phyloP scores from a whole-genome alignment of 2,888 invertebrate species.

The Catocala nupta region DNA sequence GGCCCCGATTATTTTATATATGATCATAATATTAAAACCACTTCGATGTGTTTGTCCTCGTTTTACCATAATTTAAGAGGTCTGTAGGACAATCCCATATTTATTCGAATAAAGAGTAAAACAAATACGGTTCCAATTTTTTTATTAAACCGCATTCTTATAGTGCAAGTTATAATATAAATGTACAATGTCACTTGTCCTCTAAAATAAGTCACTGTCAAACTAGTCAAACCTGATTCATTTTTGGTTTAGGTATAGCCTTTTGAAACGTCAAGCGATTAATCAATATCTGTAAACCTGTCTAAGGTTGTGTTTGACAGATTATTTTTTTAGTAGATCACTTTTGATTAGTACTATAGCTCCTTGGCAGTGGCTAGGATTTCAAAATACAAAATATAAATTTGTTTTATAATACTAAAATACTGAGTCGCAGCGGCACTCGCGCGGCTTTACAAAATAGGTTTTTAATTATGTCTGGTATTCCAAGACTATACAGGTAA shows the following conservation, averaged over 20 bases:
- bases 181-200: not conserved
- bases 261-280: not conserved
- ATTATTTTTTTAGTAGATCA: too few relatives aligned
- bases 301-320: not conserved
- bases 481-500: too few relatives aligned
- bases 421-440: too few relatives aligned
- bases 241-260: not conserved
- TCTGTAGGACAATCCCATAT: conserved; percentile 18
- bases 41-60: conserved; percentile 10
- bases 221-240: not conserved
- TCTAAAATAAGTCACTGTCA: not conserved
- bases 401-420: too few relatives aligned
- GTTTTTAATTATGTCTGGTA: too few relatives aligned
- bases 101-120: not conserved
- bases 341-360: too few relatives aligned
- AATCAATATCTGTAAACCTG: conserved; percentile 1
- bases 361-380: too few relatives aligned
- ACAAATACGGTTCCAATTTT: not conserved
- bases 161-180: not conserved
- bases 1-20: conserved; percentile 11
- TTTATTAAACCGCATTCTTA: conserved; percentile 13
- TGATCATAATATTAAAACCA: conserved; percentile 18
- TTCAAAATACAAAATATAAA: too few relatives aligned
- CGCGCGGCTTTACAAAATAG: too few relatives aligned
- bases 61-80: conserved; percentile 18